Percentiles rank a stretch among this genome's conserved stretches.
These are phyloP conservation scores for Hetaerina americana DNA, from an alignment of 1,140 invertebrate genomes.

Conservation along the genomic window DNA sequence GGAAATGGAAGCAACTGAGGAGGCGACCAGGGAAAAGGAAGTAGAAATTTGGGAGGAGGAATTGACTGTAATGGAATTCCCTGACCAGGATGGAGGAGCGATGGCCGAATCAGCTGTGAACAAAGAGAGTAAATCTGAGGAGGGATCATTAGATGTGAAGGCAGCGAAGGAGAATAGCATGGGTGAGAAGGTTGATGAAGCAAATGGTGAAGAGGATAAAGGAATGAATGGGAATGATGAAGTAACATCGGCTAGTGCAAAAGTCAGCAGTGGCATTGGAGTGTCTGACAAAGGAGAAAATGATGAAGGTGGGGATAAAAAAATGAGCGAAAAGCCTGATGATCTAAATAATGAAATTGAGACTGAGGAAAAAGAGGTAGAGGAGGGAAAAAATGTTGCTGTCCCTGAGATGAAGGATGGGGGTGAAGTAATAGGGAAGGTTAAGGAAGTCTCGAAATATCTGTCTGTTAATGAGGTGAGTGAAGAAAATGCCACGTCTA, in stretches of 20 bases:
- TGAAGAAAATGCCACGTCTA: too few relatives aligned
- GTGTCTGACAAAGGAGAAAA: slow-evolving; percentile 13
- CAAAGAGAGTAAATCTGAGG: slow-evolving; percentile 17
- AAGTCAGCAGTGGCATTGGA: too few relatives aligned
- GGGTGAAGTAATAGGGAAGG: neutral
- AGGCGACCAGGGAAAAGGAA: neutral
- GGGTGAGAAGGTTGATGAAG: neutral
- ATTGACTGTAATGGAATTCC: too few relatives aligned
- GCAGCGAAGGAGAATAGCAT: too few relatives aligned
- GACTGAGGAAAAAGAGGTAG: neutral
- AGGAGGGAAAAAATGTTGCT: neutral
- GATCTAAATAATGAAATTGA: neutral
- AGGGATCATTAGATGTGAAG: too few relatives aligned
- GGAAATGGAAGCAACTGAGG: neutral
- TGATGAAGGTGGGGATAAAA: slow-evolving; percentile 7
- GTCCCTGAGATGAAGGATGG: neutral
- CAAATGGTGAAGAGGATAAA: slow-evolving; percentile 9
- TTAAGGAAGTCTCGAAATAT: neutral
- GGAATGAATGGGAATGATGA: slow-evolving; percentile 21
- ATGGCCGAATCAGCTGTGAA: slow-evolving; percentile 24
- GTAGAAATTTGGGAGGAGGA: too few relatives aligned
- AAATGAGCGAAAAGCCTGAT: neutral
- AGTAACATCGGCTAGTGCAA: slow-evolving; percentile 3
- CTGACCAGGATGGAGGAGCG: too few relatives aligned
- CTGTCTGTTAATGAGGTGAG: neutral